Base-by-base conservation (phyloP, 2,113 vertebrate species). In the Ivindomyrus marchei region DNA sequence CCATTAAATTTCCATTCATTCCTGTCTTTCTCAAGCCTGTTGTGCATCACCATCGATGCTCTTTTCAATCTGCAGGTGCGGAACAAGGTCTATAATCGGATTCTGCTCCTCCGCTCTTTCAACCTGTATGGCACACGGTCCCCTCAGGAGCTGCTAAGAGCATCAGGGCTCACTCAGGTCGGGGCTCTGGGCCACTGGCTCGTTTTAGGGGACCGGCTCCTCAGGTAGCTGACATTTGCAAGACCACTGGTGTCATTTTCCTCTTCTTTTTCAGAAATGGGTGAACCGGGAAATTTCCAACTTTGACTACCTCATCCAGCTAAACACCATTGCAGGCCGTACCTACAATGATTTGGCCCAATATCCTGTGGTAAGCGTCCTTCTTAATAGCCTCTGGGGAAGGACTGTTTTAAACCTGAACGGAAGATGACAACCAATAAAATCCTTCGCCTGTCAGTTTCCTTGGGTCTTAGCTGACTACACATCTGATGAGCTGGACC, bases 241-340 rank as follows among this genome's bases (percentile, higher is more conserved):
- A 56, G 53, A 47, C 13, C 11, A 3, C 17, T 87, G 1, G 5
- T 4, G 8, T 15, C 3, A 39, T 11, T 19, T 77, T 27, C 13
- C 31, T 86, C 2, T 11, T 39, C 39, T 31, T 58, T 93, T 4
- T 87, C 94, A 99, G 98, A 99, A 98, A 97, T 99, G 98, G 98
- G 97, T 99, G 90, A 99, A 98, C 93, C 96, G 97, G 91, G 98
- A 99, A 91, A 98, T 99, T 93, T 97, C 98, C 90, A 99, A 99
- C 95, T 99, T 99, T 90, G 98, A 99, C 93, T 99, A 99, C 93
- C 94, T 99, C 95, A 98, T 99, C 95, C 98, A 99, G 90, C 95
- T 99, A 90, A 99, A 99, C 95, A 99, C 98, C 27, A 98, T 99
- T 89, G 98, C 98, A 85, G 98, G 98, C 92, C 94, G 98, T 90